These are phyloP conservation scores for Tetanocera ferruginea DNA, from an alignment of 2,888 invertebrate species.

Conservation along the genomic window DNA sequence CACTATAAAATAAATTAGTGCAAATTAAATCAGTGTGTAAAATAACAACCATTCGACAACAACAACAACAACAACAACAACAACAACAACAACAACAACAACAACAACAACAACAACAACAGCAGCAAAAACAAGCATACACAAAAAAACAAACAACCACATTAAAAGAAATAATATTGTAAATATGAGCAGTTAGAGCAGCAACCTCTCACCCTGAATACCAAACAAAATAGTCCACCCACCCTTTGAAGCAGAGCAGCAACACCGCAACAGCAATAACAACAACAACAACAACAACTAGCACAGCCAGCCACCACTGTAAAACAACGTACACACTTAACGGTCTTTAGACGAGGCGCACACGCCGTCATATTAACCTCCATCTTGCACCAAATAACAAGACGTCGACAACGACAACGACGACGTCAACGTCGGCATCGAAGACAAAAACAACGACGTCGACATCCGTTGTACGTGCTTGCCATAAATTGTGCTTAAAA, in stretches of 20 bases:
- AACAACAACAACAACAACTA: constrained; percentile 6
- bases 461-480: constrained; percentile 45
- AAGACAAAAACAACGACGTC: constrained; percentile 31
- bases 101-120: background rate
- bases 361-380: constrained; percentile 32
- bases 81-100: background rate
- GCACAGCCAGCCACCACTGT: background rate
- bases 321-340: constrained; percentile 5
- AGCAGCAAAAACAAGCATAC: background rate
- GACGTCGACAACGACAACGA: background rate
- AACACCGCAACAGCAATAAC: background rate
- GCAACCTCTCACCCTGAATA: background rate
- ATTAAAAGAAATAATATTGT: background rate
- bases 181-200: background rate
- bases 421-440: background rate
- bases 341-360: constrained; percentile 32
- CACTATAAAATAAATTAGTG: constrained; percentile 4
- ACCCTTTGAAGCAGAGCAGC: background rate
- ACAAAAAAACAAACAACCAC: constrained; percentile 6
- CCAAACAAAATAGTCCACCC: background rate
- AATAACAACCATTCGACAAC: background rate
- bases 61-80: background rate
- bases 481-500: constrained; percentile 44
- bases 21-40: constrained; percentile 12
- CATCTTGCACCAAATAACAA: background rate